These are phyloP conservation scores for Neosilurus hyrtlii DNA, from an alignment of 2,797 vertebrate species.

Conservation along the genomic window DNA sequence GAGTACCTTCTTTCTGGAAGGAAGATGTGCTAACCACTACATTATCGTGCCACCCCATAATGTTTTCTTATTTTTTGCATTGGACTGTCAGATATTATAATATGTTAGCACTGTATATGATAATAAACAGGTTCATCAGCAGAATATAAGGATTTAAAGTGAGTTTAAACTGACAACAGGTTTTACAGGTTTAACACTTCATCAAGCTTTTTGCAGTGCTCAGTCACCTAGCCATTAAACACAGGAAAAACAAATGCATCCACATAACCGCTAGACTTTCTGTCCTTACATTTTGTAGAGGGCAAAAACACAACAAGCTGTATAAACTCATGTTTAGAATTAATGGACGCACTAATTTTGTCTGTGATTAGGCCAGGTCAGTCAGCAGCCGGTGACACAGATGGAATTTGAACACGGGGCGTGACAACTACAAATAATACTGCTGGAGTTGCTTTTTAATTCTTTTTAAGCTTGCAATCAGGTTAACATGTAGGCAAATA, in stretches of 20 bases:
- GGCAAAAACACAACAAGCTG: conserved; percentile 6
- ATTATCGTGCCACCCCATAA: no score
- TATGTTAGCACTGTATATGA: no score
- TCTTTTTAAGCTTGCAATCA: not conserved
- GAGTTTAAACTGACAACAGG: not conserved
- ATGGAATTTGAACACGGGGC: conserved; percentile 5
- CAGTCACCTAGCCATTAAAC: not conserved
- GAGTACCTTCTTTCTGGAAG: no score
- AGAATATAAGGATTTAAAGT: not conserved
- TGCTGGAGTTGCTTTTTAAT: not conserved
- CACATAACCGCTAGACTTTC: not conserved
- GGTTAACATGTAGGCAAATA: not conserved
- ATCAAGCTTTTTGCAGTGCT: not conserved
- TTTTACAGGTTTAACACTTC: not conserved
- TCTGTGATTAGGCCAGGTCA: conserved; percentile 15
- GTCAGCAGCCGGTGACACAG: not conserved
- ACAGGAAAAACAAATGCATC: not conserved
- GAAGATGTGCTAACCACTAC: no score
- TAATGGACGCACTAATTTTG: conserved; percentile 17
- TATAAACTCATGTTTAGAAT: conserved; percentile 4
- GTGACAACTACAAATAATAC: not conserved
- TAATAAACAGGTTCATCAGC: not conserved
- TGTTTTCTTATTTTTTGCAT: no score
- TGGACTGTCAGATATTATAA: not conserved
- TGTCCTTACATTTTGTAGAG: not conserved